Evolutionary conservation across 2,888 invertebrate species (phyloP).

Genomic region (Ommatoiulus sabulosus): DNA sequence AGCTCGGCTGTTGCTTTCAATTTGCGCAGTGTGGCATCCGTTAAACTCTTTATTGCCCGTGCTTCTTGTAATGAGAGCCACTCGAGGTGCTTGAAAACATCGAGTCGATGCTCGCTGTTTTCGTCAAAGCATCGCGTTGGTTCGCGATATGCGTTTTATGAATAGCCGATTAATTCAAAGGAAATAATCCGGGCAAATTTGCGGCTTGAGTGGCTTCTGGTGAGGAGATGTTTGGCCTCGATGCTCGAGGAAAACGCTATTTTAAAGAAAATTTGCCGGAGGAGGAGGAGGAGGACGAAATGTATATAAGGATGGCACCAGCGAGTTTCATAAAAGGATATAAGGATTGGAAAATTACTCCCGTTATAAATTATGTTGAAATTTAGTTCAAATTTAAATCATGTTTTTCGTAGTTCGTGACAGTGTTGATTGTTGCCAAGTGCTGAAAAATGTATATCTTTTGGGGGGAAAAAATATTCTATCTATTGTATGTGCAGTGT

Average conservation of each 20-base stretch:
- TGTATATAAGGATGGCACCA: not conserved
- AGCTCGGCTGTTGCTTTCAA: not conserved
- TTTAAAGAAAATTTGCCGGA: not conserved
- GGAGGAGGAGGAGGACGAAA: not conserved
- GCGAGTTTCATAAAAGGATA: too few relatives aligned
- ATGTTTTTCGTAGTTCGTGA: too few relatives aligned
- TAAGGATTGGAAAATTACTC: too few relatives aligned
- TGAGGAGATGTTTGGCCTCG: too few relatives aligned
- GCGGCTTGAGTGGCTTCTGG: not conserved
- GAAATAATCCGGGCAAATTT: not conserved
- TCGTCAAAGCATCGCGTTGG: too few relatives aligned
- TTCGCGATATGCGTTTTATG: not conserved
- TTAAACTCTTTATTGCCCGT: not conserved
- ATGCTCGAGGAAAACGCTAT: not conserved
- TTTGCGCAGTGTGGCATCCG: not conserved
- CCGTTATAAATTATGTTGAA: too few relatives aligned
- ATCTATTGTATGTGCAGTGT: too few relatives aligned
- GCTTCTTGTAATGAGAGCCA: not conserved
- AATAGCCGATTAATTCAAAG: not conserved
- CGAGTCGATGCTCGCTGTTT: not conserved
- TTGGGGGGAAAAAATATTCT: too few relatives aligned
- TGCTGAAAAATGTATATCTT: too few relatives aligned
- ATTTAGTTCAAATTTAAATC: too few relatives aligned
- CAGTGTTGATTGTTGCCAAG: too few relatives aligned
- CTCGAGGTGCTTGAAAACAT: not conserved